A percentile compares a stretch with the other conserved stretches of the same genome.
phyloP scores from a whole-genome alignment of 2,888 invertebrate genomes.

The Heliconius charithonia region DNA sequence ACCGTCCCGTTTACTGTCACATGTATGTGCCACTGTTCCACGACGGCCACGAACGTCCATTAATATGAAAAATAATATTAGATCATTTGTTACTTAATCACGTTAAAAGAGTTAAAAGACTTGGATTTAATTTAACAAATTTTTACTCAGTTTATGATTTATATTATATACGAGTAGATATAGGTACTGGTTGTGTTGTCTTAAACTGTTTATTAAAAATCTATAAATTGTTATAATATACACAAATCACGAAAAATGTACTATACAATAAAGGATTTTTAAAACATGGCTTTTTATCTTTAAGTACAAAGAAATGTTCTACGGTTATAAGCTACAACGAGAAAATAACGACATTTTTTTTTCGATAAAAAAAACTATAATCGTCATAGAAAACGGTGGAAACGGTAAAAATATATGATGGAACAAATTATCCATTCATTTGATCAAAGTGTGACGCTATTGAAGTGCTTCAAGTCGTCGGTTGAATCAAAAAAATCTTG shows the following conservation, averaged over 20 bases:
- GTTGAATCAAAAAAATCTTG: slow-evolving; percentile 36
- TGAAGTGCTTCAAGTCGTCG: slow-evolving; percentile 39
- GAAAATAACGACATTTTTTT: slow-evolving; percentile 41
- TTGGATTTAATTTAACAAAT: no score
- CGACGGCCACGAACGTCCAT: no score
- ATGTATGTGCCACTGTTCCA: no score
- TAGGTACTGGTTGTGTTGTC: no score
- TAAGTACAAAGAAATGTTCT: slow-evolving; percentile 12
- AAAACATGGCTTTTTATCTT: slow-evolving; percentile 20
- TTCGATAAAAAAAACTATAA: slow-evolving; percentile 35
- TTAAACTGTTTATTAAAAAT: no score
- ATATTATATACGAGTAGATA: no score
- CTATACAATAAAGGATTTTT: neutral
- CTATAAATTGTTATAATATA: no score
- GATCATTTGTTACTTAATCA: no score
- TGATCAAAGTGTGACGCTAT: slow-evolving; percentile 49
- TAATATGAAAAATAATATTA: no score
- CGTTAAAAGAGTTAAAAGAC: no score
- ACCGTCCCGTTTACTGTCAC: no score
- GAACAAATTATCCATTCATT: slow-evolving; percentile 42
- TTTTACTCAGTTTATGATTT: no score
- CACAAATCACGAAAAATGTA: neutral
- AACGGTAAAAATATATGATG: slow-evolving; percentile 36
- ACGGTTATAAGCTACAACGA: slow-evolving; percentile 6
- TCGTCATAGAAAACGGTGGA: slow-evolving; percentile 36